Conservation (phyloP, 1,140 invertebrate genomes). For the Oedothorax gibbosus region DNA sequence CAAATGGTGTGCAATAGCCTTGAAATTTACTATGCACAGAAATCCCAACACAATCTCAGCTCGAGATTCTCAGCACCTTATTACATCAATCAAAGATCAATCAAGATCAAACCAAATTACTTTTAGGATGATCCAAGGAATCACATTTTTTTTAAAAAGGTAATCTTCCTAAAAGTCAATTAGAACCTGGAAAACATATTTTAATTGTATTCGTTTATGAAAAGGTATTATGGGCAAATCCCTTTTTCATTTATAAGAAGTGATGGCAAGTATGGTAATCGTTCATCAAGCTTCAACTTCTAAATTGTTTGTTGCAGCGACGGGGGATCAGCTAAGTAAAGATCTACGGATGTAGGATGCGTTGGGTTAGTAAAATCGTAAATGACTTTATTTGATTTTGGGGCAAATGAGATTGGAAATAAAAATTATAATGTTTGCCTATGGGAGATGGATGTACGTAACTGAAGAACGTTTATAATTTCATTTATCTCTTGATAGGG, state of each 20-base stretch:
- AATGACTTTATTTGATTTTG: too few species aligned
- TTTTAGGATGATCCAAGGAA: neutral
- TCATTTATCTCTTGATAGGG: too few species aligned
- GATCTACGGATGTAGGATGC: constrained; percentile 23
- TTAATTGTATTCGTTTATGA: constrained; percentile 38
- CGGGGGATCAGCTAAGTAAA: constrained; percentile 28
- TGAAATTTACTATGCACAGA: neutral
- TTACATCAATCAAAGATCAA: too few species aligned
- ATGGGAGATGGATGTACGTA: too few species aligned
- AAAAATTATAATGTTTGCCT: too few species aligned
- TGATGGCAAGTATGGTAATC: constrained; percentile 28
- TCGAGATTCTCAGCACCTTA: too few species aligned
- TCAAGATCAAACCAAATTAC: neutral
- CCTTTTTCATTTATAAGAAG: constrained; percentile 18
- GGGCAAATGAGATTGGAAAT: too few species aligned
- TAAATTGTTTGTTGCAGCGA: constrained; percentile 18
- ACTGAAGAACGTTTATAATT: too few species aligned
- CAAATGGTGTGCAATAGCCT: constrained; percentile 8
- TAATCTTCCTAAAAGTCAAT: constrained; percentile 41
- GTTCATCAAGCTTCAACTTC: constrained; percentile 12
- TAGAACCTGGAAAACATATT: constrained; percentile 34
- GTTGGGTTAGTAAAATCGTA: too few species aligned
- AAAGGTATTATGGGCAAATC: constrained; percentile 33
- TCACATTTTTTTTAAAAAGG: constrained; percentile 10
- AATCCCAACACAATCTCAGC: too few species aligned